Conservation (phyloP, 2,797 vertebrate genomes). For the Pangasius macronema region DNA sequence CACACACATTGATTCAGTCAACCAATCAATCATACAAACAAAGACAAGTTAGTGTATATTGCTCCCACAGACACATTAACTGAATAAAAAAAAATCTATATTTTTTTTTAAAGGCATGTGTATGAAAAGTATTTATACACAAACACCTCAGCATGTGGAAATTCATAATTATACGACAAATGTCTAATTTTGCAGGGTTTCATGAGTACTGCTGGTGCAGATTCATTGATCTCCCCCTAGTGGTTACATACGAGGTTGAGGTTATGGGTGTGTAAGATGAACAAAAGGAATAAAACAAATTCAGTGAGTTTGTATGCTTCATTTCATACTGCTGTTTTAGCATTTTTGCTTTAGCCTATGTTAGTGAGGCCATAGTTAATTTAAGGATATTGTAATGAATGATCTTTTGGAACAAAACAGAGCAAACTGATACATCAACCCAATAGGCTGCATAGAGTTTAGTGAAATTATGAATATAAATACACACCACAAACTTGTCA, state of each 20-base stretch:
- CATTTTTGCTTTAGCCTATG: neutral
- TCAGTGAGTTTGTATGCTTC: neutral
- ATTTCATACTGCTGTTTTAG: slow-evolving; percentile 16
- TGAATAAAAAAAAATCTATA: too few species aligned
- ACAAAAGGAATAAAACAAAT: neutral
- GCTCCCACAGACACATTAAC: neutral
- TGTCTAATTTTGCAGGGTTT: neutral
- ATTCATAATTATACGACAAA: too few species aligned
- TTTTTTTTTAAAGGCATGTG: too few species aligned
- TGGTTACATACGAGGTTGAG: slow-evolving; percentile 48
- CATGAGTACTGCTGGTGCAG: neutral
- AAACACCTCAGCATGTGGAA: neutral
- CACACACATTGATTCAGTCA: too few species aligned
- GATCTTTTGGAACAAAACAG: neutral
- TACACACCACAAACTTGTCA: neutral
- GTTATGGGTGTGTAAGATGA: neutral
- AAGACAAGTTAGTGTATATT: neutral
- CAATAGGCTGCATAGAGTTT: neutral
- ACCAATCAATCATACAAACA: neutral
- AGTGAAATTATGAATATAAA: neutral
- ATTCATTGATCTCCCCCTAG: slow-evolving; percentile 66
- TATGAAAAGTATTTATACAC: neutral
- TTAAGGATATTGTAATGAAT: slow-evolving; percentile 15
- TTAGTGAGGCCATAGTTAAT: neutral
- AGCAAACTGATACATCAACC: neutral